These are phyloP conservation scores for Idris sp. DNA, from an alignment of 1,140 invertebrate genomes.

Conservation along the genomic window DNA sequence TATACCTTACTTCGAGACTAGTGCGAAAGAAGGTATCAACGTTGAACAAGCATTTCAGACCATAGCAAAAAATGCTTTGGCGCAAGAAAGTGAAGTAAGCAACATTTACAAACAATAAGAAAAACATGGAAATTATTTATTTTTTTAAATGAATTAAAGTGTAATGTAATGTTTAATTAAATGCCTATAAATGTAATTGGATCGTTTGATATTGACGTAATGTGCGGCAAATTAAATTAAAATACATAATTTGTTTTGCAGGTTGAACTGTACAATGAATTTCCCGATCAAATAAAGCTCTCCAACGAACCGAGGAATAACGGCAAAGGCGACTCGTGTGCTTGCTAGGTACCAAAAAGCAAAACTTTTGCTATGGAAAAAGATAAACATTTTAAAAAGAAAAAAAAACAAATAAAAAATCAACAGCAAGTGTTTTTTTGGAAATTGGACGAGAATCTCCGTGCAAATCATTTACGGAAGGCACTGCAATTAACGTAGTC, in stretches of 20 bases:
- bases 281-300: conserved; percentile 96
- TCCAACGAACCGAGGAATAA: conserved; percentile 82
- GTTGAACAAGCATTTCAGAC: conserved; percentile 99
- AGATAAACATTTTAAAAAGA: too few relatives aligned
- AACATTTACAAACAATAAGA: too few relatives aligned
- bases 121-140: too few relatives aligned
- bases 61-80: conserved; percentile 97
- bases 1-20: conserved; percentile 99
- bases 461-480: conserved; percentile 45
- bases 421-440: conserved; percentile 60
- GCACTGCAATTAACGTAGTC: conserved; percentile 55
- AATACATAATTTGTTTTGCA: conserved; percentile 74
- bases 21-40: conserved; percentile 98
- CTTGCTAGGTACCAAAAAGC: conserved; percentile 82
- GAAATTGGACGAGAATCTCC: conserved; percentile 72
- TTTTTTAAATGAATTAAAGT: too few relatives aligned
- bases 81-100: conserved; percentile 88
- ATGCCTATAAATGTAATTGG: too few relatives aligned
- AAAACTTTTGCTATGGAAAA: conserved; percentile 64
- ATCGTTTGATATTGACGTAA: too few relatives aligned
- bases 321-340: conserved; percentile 86
- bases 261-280: conserved; percentile 97
- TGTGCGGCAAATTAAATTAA: too few relatives aligned
- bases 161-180: too few relatives aligned
- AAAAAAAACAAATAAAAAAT: conserved; percentile 4